Conservation (phyloP, 2,888 invertebrate genomes). For the Ophion ellenae region DNA sequence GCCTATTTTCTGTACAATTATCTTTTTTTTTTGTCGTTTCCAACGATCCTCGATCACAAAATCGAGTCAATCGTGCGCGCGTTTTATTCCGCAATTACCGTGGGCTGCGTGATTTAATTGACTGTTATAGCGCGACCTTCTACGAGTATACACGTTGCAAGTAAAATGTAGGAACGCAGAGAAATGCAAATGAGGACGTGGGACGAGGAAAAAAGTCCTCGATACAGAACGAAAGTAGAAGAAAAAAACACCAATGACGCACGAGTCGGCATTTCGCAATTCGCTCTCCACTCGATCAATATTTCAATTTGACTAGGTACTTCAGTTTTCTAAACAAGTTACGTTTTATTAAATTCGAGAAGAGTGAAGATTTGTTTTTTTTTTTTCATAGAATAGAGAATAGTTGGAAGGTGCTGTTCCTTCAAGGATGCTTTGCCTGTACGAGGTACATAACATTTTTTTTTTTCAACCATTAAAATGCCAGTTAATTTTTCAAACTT, state of each 20-base stretch:
- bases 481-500: neutral
- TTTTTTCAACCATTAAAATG: neutral
- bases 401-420: neutral
- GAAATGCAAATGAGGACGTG: constrained; percentile 55
- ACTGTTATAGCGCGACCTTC: constrained; percentile 61
- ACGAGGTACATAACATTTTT: neutral
- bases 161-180: constrained; percentile 51
- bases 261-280: constrained; percentile 25
- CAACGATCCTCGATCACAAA: constrained; percentile 26
- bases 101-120: constrained; percentile 58
- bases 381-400: constrained; percentile 35
- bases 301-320: constrained; percentile 59
- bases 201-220: constrained; percentile 8
- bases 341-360: constrained; percentile 74
- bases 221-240: constrained; percentile 22
- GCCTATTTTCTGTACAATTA: no score
- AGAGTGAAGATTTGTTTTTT: constrained; percentile 53
- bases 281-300: constrained; percentile 47
- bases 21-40: neutral
- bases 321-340: constrained; percentile 70
- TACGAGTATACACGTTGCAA: constrained; percentile 53
- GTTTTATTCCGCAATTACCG: constrained; percentile 18
- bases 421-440: constrained; percentile 40
- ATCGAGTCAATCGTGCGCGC: neutral
- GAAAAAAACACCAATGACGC: constrained; percentile 23